Evolutionary conservation across 2,797 vertebrate genomes (phyloP), one percentile per base, ranked within the genome.

Genomic region (Diplodus puntazzo): DNA sequence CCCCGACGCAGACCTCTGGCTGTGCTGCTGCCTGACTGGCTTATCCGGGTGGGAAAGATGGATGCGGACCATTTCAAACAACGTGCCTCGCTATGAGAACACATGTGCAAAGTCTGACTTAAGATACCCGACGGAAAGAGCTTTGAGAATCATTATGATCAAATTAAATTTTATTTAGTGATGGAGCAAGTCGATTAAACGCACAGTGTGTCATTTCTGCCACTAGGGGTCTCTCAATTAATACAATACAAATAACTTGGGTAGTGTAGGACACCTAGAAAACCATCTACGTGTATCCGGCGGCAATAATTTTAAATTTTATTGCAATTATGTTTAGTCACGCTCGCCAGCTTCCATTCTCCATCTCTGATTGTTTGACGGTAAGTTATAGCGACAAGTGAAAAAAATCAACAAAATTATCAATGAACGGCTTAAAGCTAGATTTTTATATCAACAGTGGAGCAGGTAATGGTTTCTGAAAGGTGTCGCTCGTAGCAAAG

Each of bases 1-100:
- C 78, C 60, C 78, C 60, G 55, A 87, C 90, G 75, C 74, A 85
- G 86, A 85, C 83, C 83, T 79, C 87, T 86, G 86, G 73, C 88
- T 85, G 87, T 71, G 90, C 81, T 77, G 86, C 81, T 74, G 87
- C 74, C 82, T 73, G 68, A 73, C 83, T 78, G 64, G 69, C 82
- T 80, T 62, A 71, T 71, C 84, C 86, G 84, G 84, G 87, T 80
- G 87, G 66, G 68, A 83, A 75, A 80, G 64, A 82, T 73, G 66
- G 77, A 89, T 71, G 69, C 30, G 66, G 79, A 82, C 77, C 81
- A 81, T 84, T 91, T 87, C 63, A 82, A 78, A 68, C 79, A 84
- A 63, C 16, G 65, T 55, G 82, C 78, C 60, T 66, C 8, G 48
- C 45, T 72, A 70, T n/a, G 61, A 59, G 61, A 79, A 27, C 72